A percentile compares a stretch with the other conserved stretches of the same genome.
Conservation (phyloP, 1,140 invertebrate genomes). For the Hycleus cichorii region DNA sequence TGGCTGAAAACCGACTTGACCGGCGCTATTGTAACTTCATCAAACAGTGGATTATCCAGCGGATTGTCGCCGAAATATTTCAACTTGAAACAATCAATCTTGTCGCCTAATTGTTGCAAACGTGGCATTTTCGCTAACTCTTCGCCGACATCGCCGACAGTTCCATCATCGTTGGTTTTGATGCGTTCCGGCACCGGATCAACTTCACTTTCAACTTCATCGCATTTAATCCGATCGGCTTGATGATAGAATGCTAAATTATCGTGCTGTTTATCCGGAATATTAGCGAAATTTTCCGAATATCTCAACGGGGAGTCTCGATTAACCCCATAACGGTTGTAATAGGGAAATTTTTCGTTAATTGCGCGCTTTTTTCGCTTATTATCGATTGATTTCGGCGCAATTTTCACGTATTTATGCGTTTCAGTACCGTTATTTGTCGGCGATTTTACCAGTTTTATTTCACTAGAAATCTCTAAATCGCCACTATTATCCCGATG, state of each 20-base stretch:
- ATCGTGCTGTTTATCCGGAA: slow-evolving; percentile 48
- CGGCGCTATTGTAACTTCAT: slow-evolving; percentile 44
- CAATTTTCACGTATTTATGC: slow-evolving; percentile 29
- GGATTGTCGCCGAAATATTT: slow-evolving; percentile 68
- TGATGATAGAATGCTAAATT: slow-evolving; percentile 54
- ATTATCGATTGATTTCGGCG: slow-evolving; percentile 18
- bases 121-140: slow-evolving; percentile 36
- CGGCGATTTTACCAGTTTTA: slow-evolving; percentile 26
- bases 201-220: slow-evolving; percentile 45
- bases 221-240: slow-evolving; percentile 41
- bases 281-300: slow-evolving; percentile 48
- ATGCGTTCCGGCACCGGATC: slow-evolving; percentile 48
- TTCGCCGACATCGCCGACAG: slow-evolving; percentile 25
- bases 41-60: slow-evolving; percentile 66
- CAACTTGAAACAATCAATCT: slow-evolving; percentile 64
- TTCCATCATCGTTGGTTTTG: slow-evolving; percentile 39
- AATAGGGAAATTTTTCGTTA: slow-evolving; percentile 32
- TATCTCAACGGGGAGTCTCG: slow-evolving; percentile 52
- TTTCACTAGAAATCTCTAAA: slow-evolving; percentile 31
- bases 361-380: slow-evolving; percentile 4
- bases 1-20: slow-evolving; percentile 26
- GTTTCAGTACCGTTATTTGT: slow-evolving; percentile 19
- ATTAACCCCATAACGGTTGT: slow-evolving; percentile 25
- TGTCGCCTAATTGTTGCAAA: slow-evolving; percentile 54
- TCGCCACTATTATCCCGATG: not conserved